phyloP scores from a whole-genome alignment of 92 coral and sea anemone genomes.

The Hydrozoanthus gracilis region DNA sequence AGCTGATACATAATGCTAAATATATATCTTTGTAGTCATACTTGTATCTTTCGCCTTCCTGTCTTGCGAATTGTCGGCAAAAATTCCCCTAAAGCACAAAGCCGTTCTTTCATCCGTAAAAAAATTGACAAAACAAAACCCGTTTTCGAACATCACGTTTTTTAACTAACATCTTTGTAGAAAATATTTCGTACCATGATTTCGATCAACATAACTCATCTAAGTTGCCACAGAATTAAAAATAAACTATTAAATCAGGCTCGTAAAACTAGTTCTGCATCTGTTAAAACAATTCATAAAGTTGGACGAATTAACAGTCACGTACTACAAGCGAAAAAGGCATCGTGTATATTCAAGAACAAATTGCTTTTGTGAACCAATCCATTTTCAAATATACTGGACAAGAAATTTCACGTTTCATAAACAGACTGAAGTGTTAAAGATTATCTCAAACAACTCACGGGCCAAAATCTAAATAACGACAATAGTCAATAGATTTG shows the following conservation, averaged over 20 bases:
- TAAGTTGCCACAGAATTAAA: no score
- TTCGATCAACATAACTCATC: neutral
- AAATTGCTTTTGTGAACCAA: neutral
- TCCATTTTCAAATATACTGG: slow-evolving; percentile 21
- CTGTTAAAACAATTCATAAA: neutral
- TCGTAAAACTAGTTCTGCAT: neutral
- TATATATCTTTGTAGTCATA: neutral
- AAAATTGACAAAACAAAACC: neutral
- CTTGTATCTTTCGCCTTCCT: slow-evolving; percentile 1
- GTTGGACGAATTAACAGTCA: neutral
- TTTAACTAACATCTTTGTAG: neutral
- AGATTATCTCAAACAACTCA: slow-evolving; percentile 1
- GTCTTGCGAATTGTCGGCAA: neutral
- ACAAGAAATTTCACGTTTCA: slow-evolving; percentile 19
- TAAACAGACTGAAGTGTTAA: slow-evolving; percentile 37
- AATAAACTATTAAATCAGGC: neutral
- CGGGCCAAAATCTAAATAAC: slow-evolving; percentile 3
- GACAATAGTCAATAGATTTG: neutral
- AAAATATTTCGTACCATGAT: neutral
- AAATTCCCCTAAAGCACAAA: neutral
- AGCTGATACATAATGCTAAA: neutral
- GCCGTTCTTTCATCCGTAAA: neutral
- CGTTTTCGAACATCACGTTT: neutral
- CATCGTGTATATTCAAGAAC: neutral
- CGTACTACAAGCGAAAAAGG: neutral